Evolutionary conservation across 2,797 vertebrate genomes (phyloP), one percentile per base, ranked within the genome.

Genomic region (Aplochiton taeniatus): DNA sequence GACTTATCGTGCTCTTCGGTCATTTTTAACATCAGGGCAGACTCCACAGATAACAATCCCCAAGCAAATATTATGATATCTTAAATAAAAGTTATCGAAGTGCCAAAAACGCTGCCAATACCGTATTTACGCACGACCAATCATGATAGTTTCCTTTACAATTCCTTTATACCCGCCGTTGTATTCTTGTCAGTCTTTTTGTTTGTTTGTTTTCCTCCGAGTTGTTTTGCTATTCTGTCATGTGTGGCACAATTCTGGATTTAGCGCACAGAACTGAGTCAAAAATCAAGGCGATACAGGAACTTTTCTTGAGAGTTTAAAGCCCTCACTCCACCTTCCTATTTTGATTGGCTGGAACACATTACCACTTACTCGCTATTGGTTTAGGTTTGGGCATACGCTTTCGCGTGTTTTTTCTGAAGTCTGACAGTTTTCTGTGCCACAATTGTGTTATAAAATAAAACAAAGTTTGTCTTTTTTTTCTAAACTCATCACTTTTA

Each of bases 1-100:
- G 83, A 90, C 88, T 94, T 95, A 77, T 94, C 93, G 73, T 91
- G 94, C 76, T 95, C 94, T 65, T 96, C 95, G 58, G 94, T 95
- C 96, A 97, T 97, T 88, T 93, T 93, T 83, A 95, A 89, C 95
- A 95, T 94, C 55, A 20, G 0, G 19, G 75, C 12, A 72, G 64
- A 43, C 63, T 70, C 50, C 14, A 57, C 61, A 43, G 59, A 7
- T 47, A 44, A 47, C 76, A 75, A 82, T 74, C 76, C 78, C 1
- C 13, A 60, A 46, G 58, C 14, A 70, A 70, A 45, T 19, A 8
- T 63, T 54, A 61, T 3, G 14, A 65, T 43, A 51, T 48, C 43
- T 66, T 51, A 60, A 52, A 68, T 58, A 57, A 64, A 74, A 81
- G 62, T 50, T 16, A 63, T 56, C 48, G 66, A 58, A 16, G 8